Base-by-base conservation (phyloP, 2,888 invertebrate species). In the Tinea semifulvella region DNA sequence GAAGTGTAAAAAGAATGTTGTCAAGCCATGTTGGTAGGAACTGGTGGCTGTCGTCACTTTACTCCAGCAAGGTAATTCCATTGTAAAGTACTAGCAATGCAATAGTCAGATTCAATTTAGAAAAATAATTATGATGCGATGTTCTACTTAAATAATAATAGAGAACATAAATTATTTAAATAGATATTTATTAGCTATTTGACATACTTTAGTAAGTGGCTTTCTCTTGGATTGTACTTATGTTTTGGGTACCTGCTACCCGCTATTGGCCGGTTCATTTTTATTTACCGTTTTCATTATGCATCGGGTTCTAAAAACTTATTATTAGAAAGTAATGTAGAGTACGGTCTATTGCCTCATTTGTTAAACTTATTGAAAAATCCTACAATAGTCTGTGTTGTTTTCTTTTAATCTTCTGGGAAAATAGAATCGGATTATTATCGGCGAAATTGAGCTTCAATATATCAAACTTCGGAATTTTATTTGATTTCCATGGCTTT, bases 271-370 rank as follows among this genome's bases (percentile, higher is more conserved):
- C 18, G 10, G 17, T 36, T 36, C 10, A 18, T 36, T 36, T 36
- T 36, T 36, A 36, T 36, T 36, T 36, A 18, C 36, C 18, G 36
- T 36, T 18, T 36, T 36, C 36, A 36, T 36, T 36, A 36, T 36
- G 18, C 36, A 18, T 16, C 16, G 18, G 18, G 18, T 18, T 36
- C 36, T 36, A 36, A 36, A 14, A 36, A 36, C 16, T 7, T 36
- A 36, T 36, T 36, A 17, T 18, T 36, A 36, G 36, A 36, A 36
- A 36, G 36, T 36, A 18, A 18, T 36, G 18, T 36, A 36, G 36
- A 36, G 16, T 2, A 27, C n/a, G 3, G n/a, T 10, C n/a, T 10
- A 31, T 31, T 31, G 31, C 31, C 13, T 31, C 31, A 31, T 31
- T 31, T 31, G 22, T 8, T 22, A 6, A 7, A 11, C 28, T 28